phyloP scores from a whole-genome alignment of 2,888 invertebrate genomes.

The Cerastis rubricosa region DNA sequence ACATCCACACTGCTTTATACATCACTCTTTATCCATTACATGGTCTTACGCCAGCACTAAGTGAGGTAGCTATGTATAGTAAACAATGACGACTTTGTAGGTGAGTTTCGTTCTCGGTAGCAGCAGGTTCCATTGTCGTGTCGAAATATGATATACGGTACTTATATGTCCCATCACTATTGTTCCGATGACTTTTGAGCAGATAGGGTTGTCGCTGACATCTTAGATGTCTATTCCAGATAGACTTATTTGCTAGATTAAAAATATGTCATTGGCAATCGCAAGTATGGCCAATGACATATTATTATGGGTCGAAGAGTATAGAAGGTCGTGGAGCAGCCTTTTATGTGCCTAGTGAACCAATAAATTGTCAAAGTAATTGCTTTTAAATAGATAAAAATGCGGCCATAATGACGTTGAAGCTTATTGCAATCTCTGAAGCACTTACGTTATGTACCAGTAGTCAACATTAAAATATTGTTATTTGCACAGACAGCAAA shows the following conservation, averaged over 20 bases:
- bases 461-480: too few species aligned
- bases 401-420: too few species aligned
- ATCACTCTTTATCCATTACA: constrained; percentile 39
- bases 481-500: too few species aligned
- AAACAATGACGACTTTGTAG: constrained; percentile 17
- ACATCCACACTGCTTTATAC: constrained; percentile 24
- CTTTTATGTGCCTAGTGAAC: too few species aligned
- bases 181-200: constrained; percentile 63
- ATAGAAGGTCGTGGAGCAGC: too few species aligned
- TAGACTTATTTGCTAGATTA: background rate
- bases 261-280: background rate
- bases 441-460: too few species aligned
- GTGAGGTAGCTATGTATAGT: constrained; percentile 48
- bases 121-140: constrained; percentile 57
- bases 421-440: too few species aligned
- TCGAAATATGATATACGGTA: constrained; percentile 69
- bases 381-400: too few species aligned
- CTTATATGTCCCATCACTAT: constrained; percentile 67
- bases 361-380: too few species aligned
- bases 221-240: background rate
- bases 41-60: background rate
- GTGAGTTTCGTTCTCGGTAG: constrained; percentile 39
- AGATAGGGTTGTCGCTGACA: constrained; percentile 47
- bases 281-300: too few species aligned
- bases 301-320: too few species aligned